Base-by-base conservation (phyloP, 1,140 invertebrate species). In the Hesperophylax magnus region DNA sequence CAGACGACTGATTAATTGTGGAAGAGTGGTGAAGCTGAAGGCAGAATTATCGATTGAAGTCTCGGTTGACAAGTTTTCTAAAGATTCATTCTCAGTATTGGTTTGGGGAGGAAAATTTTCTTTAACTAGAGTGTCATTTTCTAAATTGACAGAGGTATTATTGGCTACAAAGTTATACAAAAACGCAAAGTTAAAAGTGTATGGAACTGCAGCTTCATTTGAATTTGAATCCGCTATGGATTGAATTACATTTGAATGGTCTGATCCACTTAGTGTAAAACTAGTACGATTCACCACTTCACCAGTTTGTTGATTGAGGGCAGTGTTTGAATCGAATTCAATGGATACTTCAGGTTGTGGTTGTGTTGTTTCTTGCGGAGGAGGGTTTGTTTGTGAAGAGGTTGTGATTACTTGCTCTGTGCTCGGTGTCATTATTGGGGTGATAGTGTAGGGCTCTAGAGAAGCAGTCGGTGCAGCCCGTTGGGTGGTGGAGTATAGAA, bases 401-500 rank as follows among this genome's bases (percentile, higher is more conserved):
- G 31, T 47, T n/a, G 18, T 75, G 71, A 60, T 47, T 54, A 63
- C 54, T 76, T 76, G 61, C 65, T 67, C 63, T 54, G 74, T 76
- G 79, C 72, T 24, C 5, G 79, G 74, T 67, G 22, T 56, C 11
- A 65, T 63, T 34, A 54, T 53, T 18, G 78, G 53, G 60, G 75
- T 77, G 20, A 80, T 18, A 22, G 58, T 83, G 83, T 87, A 86
- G 78, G 86, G 78, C 85, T 86, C 84, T 83, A 83, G 84, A 84
- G 87, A 85, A 86, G 89, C 89, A 84, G 85, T 85, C 24, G 71
- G 71, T 75, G 71, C 77, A 86, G 87, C 86, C 82, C 65, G 24
- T 53, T 75, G 69, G 71, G 88, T 89, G 84, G 88, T 87, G 78
- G 88, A 87, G 86, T 90, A 90, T 84, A 90, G 86, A 77, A 90